Conservation (phyloP, 2,113 vertebrate species). For the Lamprotornis superbus region DNA sequence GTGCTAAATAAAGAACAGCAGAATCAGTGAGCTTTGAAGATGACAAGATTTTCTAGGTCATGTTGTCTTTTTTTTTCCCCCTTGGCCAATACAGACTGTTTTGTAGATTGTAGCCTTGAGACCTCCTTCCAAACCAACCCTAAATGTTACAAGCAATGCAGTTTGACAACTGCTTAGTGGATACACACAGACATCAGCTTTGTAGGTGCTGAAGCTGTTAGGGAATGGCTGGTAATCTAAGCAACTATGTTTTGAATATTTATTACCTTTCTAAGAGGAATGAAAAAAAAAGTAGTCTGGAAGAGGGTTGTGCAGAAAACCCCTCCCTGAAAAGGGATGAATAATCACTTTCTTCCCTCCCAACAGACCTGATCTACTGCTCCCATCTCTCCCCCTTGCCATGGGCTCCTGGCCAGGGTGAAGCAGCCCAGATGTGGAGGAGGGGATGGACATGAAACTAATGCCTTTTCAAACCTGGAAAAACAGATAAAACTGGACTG, state of each 20-base stretch:
- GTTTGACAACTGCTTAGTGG: conserved; percentile 11
- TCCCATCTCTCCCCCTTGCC: background rate
- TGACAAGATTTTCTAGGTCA: conserved; percentile 46
- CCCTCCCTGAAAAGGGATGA: background rate
- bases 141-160: conserved; percentile 31
- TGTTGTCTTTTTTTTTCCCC: background rate
- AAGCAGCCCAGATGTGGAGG: background rate
- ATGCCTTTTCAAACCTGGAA: background rate
- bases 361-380: background rate
- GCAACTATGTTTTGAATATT: conserved; percentile 43
- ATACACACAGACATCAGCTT: background rate
- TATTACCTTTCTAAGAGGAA: conserved; percentile 21
- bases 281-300: background rate
- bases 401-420: background rate
- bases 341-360: background rate
- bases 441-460: background rate
- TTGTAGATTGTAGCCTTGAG: conserved; percentile 38
- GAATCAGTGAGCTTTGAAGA: conserved; percentile 11
- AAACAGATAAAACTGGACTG: background rate
- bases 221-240: background rate
- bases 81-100: conserved; percentile 34
- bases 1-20: conserved; percentile 39
- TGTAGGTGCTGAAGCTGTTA: conserved; percentile 34
- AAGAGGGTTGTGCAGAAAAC: background rate
- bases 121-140: background rate